Conservation (phyloP, 2,888 invertebrate species). For the Ophraella communa region DNA sequence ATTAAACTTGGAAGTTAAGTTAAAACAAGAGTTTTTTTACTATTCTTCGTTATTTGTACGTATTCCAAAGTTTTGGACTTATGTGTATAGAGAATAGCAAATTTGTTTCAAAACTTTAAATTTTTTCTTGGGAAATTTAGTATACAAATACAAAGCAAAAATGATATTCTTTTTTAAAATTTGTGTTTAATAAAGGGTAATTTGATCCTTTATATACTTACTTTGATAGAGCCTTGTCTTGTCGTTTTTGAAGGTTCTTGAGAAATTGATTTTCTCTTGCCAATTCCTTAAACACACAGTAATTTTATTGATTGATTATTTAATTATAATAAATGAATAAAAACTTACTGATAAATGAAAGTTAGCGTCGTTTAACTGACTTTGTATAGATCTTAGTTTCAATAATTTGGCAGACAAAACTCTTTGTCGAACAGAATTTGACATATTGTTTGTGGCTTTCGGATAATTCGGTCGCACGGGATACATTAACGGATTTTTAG, state of each 20-base stretch:
- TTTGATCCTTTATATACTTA: slow-evolving; percentile 54
- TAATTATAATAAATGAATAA: not conserved
- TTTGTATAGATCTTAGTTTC: slow-evolving; percentile 77
- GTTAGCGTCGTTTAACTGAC: slow-evolving; percentile 80
- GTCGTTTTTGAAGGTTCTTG: slow-evolving; percentile 78
- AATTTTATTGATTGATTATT: not conserved
- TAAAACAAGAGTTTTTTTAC: too few species aligned
- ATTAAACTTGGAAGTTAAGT: too few species aligned
- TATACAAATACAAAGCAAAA: too few species aligned
- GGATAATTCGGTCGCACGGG: slow-evolving; percentile 41
- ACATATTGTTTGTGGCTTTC: slow-evolving; percentile 36
- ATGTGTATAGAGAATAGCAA: too few species aligned
- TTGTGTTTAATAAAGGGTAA: too few species aligned
- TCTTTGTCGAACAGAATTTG: slow-evolving; percentile 63
- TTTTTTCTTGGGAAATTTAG: too few species aligned
- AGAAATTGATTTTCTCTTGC: slow-evolving; percentile 77
- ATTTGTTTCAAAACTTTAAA: too few species aligned
- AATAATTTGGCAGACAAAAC: slow-evolving; percentile 80
- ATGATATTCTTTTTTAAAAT: not conserved
- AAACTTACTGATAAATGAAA: slow-evolving; percentile 73
- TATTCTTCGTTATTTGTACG: too few species aligned
- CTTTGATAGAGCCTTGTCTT: slow-evolving; percentile 78
- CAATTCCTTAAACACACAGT: slow-evolving; percentile 63
- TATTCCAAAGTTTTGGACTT: too few species aligned
- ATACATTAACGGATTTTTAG: slow-evolving; percentile 55